phyloP scores from a whole-genome alignment of 2,888 invertebrate species.

The Auanema freiburgensis region DNA sequence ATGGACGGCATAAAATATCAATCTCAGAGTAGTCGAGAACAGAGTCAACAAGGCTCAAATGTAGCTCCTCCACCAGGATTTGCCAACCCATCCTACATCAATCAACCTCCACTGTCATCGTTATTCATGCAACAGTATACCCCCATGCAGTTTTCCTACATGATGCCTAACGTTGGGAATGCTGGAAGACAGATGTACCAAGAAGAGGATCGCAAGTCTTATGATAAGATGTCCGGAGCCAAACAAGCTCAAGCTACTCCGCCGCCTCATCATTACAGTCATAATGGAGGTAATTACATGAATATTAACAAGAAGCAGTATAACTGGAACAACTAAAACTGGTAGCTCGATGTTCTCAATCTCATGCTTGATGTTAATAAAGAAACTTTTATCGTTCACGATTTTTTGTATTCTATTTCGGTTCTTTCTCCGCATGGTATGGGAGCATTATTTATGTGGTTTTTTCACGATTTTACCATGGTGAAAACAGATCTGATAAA shows the following conservation, averaged over 20 bases:
- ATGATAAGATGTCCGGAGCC: slow-evolving; percentile 33
- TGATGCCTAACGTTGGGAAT: slow-evolving; percentile 39
- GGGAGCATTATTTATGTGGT: slow-evolving; percentile 11
- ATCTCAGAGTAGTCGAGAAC: slow-evolving; percentile 32
- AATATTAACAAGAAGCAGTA: slow-evolving; percentile 33
- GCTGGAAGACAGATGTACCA: slow-evolving; percentile 39
- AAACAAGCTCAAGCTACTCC: slow-evolving; percentile 23
- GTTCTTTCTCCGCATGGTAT: slow-evolving; percentile 5
- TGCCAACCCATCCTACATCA: slow-evolving; percentile 29
- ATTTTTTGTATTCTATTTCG: slow-evolving; percentile 11
- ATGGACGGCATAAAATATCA: slow-evolving; percentile 38
- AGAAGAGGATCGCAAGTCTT: slow-evolving; percentile 29
- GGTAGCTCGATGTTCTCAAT: slow-evolving; percentile 34
- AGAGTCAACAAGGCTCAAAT: slow-evolving; percentile 38
- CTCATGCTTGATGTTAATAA: slow-evolving; percentile 36
- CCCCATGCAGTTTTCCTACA: slow-evolving; percentile 16
- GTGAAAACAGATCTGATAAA: too few species aligned
- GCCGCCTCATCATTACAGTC: slow-evolving; percentile 27
- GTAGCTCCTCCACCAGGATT: slow-evolving; percentile 52
- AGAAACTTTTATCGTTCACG: slow-evolving; percentile 4
- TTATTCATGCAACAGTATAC: slow-evolving; percentile 40
- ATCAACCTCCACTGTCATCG: slow-evolving; percentile 33
- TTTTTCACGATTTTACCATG: too few species aligned
- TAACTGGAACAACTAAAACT: slow-evolving; percentile 36
- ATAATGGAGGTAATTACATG: slow-evolving; percentile 30